phyloP scores from a whole-genome alignment of 2,797 vertebrate species.

The Manis pentadactyla region DNA sequence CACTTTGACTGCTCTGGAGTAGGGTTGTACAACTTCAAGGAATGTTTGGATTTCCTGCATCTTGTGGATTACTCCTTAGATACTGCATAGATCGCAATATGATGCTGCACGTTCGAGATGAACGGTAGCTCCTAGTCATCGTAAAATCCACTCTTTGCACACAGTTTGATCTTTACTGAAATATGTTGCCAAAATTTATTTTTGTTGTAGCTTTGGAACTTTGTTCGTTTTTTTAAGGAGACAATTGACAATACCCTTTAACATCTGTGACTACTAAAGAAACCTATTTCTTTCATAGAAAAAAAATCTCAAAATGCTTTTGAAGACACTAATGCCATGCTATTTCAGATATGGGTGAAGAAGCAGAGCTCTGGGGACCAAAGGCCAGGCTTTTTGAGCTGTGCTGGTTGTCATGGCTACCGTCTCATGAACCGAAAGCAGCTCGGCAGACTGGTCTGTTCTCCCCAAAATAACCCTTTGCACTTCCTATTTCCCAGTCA shows the following conservation, averaged over 20 bases:
- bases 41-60: constrained; percentile 89
- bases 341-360: constrained; percentile 78
- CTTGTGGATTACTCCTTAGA: constrained; percentile 82
- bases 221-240: constrained; percentile 74
- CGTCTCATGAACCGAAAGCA: constrained; percentile 62
- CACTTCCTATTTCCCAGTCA: constrained; percentile 61
- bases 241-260: constrained; percentile 78
- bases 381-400: constrained; percentile 72
- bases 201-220: constrained; percentile 77
- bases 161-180: constrained; percentile 82
- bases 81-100: constrained; percentile 85
- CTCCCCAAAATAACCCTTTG: background rate
- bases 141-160: constrained; percentile 84
- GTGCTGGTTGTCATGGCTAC: constrained; percentile 73
- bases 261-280: constrained; percentile 78
- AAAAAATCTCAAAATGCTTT: constrained; percentile 68
- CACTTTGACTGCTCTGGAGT: constrained; percentile 92
- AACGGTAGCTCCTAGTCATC: constrained; percentile 84
- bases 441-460: constrained; percentile 48
- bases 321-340: constrained; percentile 84
- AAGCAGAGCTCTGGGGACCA: constrained; percentile 41
- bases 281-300: constrained; percentile 72
- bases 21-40: constrained; percentile 89
- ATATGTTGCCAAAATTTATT: constrained; percentile 85
- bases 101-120: constrained; percentile 82